A percentile compares a stretch with the other conserved stretches of the same genome.
These are phyloP conservation scores for Ceramica pisi DNA, from an alignment of 2,888 invertebrate genomes.

Conservation along the genomic window DNA sequence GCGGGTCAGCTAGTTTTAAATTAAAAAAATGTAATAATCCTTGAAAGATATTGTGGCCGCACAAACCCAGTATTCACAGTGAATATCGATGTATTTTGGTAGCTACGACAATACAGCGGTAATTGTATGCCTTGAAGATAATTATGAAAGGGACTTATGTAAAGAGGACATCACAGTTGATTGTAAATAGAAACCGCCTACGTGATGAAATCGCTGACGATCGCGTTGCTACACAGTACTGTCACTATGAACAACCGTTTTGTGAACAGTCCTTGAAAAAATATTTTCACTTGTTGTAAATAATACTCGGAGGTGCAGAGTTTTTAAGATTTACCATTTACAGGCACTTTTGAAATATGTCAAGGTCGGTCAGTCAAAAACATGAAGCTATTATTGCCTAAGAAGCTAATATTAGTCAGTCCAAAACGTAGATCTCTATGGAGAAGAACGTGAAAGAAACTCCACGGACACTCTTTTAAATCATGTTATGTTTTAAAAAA, in stretches of 20 bases:
- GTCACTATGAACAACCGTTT: slow-evolving; percentile 14
- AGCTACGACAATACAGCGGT: slow-evolving; percentile 10
- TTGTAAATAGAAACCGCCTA: slow-evolving; percentile 48
- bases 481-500: no score
- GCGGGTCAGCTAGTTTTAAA: no score
- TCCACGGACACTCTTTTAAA: no score
- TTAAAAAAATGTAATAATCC: neutral
- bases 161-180: slow-evolving; percentile 46
- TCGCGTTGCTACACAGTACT: slow-evolving; percentile 36
- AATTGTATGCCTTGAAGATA: slow-evolving; percentile 21
- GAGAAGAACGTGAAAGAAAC: no score
- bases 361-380: no score
- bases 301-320: no score
- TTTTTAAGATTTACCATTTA: no score
- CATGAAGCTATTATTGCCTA: no score
- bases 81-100: slow-evolving; percentile 2
- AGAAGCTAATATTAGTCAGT: no score
- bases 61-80: neutral
- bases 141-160: slow-evolving; percentile 35
- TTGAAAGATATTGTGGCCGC: neutral
- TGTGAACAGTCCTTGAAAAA: neutral
- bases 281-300: no score
- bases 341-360: no score
- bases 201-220: slow-evolving; percentile 44
- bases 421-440: no score